Base-by-base conservation (phyloP, 1,140 invertebrate genomes). In the Bactericera cockerelli region DNA sequence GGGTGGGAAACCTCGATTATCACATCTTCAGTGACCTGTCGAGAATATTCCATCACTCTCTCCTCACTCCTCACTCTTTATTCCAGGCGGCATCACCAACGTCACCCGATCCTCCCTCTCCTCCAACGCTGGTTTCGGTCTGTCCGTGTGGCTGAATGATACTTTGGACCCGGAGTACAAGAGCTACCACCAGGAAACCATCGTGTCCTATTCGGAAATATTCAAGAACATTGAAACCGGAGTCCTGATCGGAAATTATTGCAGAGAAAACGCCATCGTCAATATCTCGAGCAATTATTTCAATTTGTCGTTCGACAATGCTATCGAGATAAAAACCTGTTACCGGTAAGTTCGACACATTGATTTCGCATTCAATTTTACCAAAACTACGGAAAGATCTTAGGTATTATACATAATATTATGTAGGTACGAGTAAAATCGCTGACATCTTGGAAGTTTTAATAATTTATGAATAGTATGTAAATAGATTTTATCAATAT, bases 231-330 rank as follows among this genome's bases (percentile, higher is more conserved):
- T 84, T 8, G 87, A 89, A 65, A 79, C 83, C 19, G 93, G 91
- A 8, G 75, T 95, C n/a, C 70, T 93, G 11, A 75, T 85, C 60
- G 84, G 86, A 36, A 88, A 89, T 67, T 85, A 79, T 66, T 88
- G 85, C 62, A 77, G 79, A 8, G 76, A 82, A 55, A 82, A 83
- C 39, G 80, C 67, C 8, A 61, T 71, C 38, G 70, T 93, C 1
- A 94, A 94, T 66, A 78, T 95, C 14, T 92, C 86, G 8, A 86
- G 87, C 10, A 94, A 93, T 67, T 80, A 75, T 68, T 89, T 93
- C 67, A 86, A 85, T 61, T 80, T 79, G 24, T 86, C 87, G 63
- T 67, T 79, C 1, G 81, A 84, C 63, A 82, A 83, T 57, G 85
- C 83, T 1, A 69, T 94, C 28, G 81, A 88, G 69, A 76, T 93